Conservation (phyloP, 2,797 vertebrate species). For the Coracias cyanogaster region DNA sequence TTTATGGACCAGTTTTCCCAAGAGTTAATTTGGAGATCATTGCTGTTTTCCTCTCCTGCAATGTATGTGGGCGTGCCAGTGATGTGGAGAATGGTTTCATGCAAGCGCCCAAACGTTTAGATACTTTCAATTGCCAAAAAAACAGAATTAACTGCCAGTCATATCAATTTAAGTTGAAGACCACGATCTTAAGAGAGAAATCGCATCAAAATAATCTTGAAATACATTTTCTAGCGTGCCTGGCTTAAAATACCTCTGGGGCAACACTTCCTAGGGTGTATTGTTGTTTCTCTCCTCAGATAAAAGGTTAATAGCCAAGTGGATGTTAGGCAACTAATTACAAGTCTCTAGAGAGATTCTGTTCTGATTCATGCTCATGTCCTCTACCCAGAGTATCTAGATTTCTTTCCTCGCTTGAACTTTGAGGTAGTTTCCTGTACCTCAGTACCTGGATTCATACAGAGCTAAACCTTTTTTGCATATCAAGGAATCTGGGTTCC, state of each 20-base stretch:
- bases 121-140: neutral
- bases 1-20: neutral
- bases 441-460: neutral
- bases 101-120: neutral
- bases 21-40: neutral
- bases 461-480: neutral
- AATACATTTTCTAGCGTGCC: neutral
- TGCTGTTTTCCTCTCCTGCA: neutral
- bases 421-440: neutral
- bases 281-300: neutral
- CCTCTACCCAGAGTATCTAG: neutral
- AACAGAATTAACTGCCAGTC: neutral
- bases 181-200: neutral
- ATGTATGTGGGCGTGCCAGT: neutral
- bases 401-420: neutral
- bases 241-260: neutral
- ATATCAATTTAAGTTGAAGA: conserved; percentile 13
- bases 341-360: neutral
- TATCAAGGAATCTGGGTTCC: neutral
- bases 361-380: neutral
- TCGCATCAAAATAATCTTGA: neutral
- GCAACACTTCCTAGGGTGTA: neutral
- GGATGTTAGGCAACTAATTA: neutral
- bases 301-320: neutral
- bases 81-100: neutral